Base-by-base conservation (phyloP, 2,888 invertebrate genomes). In the Halictus ligatus region DNA sequence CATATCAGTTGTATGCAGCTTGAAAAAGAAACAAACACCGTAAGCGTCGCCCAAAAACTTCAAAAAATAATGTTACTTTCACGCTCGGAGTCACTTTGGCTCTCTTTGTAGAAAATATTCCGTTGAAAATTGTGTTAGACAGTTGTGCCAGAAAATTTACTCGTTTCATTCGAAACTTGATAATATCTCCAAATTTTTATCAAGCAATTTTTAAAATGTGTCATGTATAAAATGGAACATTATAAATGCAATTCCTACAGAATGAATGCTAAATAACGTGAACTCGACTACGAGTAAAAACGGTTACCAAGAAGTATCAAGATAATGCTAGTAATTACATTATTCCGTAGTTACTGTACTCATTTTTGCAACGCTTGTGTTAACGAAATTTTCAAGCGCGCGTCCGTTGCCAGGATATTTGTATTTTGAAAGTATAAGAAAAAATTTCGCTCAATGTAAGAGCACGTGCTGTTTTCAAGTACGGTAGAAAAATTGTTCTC, bases 401-500 rank as follows among this genome's bases (percentile, higher is more conserved):
- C 21, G 18, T 1, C 18, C 6, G 7, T 13, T 21, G 54, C 21
- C 54, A 25, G 40, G 21, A 29, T 60, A 18, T 15, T 5, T 10
- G 64, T n/a, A 15, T 48, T 73, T 73, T n/a, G 48, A 6, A 15
- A 10, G 73, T 46, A 48, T 7, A 29, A 13, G 18, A 48, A 13
- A 6, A 73, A 64, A 73, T 73, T 64, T 35, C 1, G 43, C 60
- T 64, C 48, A 12, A 60, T 35, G 35, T 29, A 35, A 64, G 15
- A 48, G 60, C 60, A 46, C 72, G 29, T 64, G 35, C 73, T 6
- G 58, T 46, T 73, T 10, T 46, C 7, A 60, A 58, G n/a, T 18
- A 18, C 35, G 6, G 46, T 35, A 21, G 60, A 79, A 60, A 60
- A 73, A 60, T 64, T 60, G n/a, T 73, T 25, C 60, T 18, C 73